A percentile compares a stretch with the other conserved stretches of the same genome.
phyloP scores from a whole-genome alignment of 2,888 invertebrate species.

The Drosophila multiciliata region DNA sequence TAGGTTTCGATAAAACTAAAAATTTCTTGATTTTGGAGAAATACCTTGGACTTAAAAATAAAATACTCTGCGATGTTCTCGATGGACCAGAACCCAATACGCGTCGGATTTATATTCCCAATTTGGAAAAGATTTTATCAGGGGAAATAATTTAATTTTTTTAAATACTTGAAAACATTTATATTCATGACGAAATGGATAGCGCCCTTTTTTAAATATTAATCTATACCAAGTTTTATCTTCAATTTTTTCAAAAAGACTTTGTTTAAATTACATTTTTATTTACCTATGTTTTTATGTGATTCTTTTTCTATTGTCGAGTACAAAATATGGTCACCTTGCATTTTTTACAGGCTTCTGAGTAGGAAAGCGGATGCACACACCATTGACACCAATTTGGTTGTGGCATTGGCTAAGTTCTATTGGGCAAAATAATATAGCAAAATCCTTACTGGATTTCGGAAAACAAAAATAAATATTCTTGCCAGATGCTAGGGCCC shows the following conservation, averaged over 20 bases:
- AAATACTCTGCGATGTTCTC: constrained; percentile 28
- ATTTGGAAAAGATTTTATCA: constrained; percentile 38
- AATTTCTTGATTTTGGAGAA: constrained; percentile 48
- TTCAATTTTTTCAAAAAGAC: not conserved
- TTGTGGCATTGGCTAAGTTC: not conserved
- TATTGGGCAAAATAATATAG: not conserved
- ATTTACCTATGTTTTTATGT: not conserved
- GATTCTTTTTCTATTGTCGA: not conserved
- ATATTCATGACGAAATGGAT: constrained; percentile 11
- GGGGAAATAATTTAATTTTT: not conserved
- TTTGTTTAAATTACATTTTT: constrained; percentile 9
- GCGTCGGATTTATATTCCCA: constrained; percentile 40
- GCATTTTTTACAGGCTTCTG: not conserved
- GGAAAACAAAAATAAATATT: too few species aligned
- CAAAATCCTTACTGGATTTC: not conserved
- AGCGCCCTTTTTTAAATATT: constrained; percentile 6
- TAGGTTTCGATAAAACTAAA: constrained; percentile 48
- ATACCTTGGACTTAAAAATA: not conserved
- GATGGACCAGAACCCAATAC: constrained; percentile 47
- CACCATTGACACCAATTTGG: not conserved
- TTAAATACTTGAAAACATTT: not conserved
- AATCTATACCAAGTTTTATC: not conserved
- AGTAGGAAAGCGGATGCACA: not conserved
- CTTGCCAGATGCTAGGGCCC: too few species aligned
- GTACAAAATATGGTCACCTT: not conserved